Evolutionary conservation across 2,113 vertebrate genomes (phyloP).

Genomic region (Lophius piscatorius): DNA sequence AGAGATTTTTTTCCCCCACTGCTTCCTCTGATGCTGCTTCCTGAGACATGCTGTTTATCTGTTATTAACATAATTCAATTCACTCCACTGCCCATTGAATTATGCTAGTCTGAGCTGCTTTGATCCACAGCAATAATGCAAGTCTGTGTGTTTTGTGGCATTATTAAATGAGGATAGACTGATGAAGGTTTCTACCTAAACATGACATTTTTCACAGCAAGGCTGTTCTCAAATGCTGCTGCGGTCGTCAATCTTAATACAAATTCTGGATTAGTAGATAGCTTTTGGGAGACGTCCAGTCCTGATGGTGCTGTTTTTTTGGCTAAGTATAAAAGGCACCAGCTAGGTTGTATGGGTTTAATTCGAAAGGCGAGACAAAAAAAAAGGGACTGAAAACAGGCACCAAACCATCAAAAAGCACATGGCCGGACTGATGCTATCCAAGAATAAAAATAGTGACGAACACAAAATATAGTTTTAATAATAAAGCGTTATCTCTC

Average conservation of each 20-base stretch:
- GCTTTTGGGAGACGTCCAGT: slow-evolving; percentile 28
- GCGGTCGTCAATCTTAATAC: not conserved
- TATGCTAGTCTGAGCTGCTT: too few relatives aligned
- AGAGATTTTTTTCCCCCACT: not conserved
- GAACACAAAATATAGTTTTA: too few relatives aligned
- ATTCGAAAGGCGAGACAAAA: too few relatives aligned
- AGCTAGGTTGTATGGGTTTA: too few relatives aligned
- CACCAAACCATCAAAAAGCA: too few relatives aligned
- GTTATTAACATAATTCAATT: slow-evolving; percentile 11
- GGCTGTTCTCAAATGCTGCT: slow-evolving; percentile 11
- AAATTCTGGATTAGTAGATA: slow-evolving; percentile 32
- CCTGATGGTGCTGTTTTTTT: slow-evolving; percentile 12
- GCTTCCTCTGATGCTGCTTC: slow-evolving; percentile 7
- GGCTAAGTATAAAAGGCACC: too few relatives aligned
- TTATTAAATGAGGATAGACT: too few relatives aligned
- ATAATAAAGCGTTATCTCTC: too few relatives aligned
- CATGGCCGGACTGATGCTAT: slow-evolving; percentile 58
- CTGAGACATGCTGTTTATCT: slow-evolving; percentile 11
- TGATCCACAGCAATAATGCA: not conserved
- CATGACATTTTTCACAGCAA: not conserved
- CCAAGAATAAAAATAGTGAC: slow-evolving; percentile 48
- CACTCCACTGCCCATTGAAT: slow-evolving; percentile 5
- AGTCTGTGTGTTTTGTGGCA: not conserved
- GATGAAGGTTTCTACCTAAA: too few relatives aligned
- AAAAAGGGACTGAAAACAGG: too few relatives aligned